These are phyloP conservation scores for Catharus bicknelli DNA, from an alignment of 2,113 vertebrate genomes.

Conservation along the genomic window DNA sequence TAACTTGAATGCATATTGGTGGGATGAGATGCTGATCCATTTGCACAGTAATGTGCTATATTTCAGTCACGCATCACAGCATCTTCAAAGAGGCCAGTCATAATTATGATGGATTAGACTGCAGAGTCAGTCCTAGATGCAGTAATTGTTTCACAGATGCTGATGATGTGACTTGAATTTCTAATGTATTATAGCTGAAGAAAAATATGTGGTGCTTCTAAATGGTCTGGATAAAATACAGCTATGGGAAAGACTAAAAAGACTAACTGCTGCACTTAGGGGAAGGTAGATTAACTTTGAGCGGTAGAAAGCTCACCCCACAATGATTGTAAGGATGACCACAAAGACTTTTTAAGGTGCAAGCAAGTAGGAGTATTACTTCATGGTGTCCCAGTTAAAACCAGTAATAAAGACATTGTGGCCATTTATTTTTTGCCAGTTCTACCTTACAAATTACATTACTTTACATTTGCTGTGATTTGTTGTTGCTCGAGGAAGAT, in stretches of 20 bases:
- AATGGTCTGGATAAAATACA: constrained; percentile 16
- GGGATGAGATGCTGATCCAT: constrained; percentile 68
- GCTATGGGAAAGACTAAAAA: constrained; percentile 14
- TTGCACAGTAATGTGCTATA: constrained; percentile 77
- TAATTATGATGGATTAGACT: constrained; percentile 91
- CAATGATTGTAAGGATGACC: not conserved
- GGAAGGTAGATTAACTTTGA: not conserved
- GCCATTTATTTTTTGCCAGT: not conserved
- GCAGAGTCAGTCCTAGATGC: constrained; percentile 76
- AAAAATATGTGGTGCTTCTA: constrained; percentile 28
- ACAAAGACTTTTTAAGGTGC: not conserved
- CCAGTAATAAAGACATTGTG: not conserved
- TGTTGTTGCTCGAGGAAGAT: not conserved
- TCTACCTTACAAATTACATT: not conserved
- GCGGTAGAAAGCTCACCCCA: not conserved
- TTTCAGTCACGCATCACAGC: constrained; percentile 74
- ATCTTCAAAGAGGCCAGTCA: constrained; percentile 81
- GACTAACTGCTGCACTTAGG: not conserved
- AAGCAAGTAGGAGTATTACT: not conserved
- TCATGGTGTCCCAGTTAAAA: not conserved
- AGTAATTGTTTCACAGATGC: constrained; percentile 88
- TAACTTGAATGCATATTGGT: constrained; percentile 53
- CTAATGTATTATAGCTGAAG: constrained; percentile 71
- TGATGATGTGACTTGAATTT: constrained; percentile 83
- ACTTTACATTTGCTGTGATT: not conserved